phyloP scores from a whole-genome alignment of 2,113 vertebrate genomes.

The Diadophis punctatus region DNA sequence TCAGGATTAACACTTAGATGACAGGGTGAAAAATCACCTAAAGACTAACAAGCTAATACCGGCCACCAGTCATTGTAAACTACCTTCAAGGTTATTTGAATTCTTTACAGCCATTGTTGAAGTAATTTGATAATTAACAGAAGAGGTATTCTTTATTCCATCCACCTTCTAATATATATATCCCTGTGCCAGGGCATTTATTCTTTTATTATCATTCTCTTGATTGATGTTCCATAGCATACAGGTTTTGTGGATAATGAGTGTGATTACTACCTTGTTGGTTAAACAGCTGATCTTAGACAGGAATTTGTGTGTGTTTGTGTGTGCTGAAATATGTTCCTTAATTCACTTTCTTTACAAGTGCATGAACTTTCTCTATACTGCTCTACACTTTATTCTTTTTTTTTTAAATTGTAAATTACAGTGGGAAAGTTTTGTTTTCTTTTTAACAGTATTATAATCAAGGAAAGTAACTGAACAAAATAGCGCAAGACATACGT shows the following conservation, averaged over 20 bases:
- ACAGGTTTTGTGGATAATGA: slow-evolving; percentile 42
- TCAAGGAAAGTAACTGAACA: neutral
- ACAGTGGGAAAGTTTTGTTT: neutral
- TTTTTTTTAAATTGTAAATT: neutral
- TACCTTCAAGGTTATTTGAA: slow-evolving; percentile 12
- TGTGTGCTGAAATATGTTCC: slow-evolving; percentile 22
- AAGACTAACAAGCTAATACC: neutral
- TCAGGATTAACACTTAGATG: neutral
- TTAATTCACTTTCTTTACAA: slow-evolving; percentile 32
- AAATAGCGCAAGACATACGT: neutral
- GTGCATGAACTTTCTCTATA: slow-evolving; percentile 14
- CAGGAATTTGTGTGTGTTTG: slow-evolving; percentile 15
- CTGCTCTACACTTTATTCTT: neutral
- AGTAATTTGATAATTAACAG: slow-evolving; percentile 3
- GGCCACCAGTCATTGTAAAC: neutral
- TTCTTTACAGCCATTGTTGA: neutral
- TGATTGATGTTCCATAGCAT: slow-evolving; percentile 25
- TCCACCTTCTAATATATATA: neutral
- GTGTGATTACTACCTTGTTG: slow-evolving; percentile 20
- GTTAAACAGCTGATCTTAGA: slow-evolving; percentile 34
- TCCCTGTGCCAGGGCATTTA: neutral
- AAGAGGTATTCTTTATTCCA: slow-evolving; percentile 7
- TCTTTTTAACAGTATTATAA: neutral
- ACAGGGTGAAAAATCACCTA: neutral
- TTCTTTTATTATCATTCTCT: slow-evolving; percentile 22